These are phyloP conservation scores for Heterodera carotae DNA, from an alignment of 1,140 invertebrate genomes.

Conservation along the genomic window DNA sequence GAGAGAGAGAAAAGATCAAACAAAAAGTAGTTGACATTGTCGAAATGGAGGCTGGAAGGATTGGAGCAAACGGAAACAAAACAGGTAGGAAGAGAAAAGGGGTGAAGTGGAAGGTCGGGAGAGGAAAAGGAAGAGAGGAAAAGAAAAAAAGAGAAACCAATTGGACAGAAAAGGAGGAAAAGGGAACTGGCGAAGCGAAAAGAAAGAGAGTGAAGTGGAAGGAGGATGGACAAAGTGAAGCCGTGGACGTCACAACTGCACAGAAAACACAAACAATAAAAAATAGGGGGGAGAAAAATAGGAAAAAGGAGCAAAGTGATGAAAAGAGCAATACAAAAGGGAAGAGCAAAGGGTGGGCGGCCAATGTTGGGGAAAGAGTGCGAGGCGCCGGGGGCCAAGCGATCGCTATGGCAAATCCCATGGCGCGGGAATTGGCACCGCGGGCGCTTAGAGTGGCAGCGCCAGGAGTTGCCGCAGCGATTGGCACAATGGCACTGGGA, in stretches of 20 bases:
- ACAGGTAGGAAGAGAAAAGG: not conserved
- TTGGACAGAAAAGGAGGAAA: not conserved
- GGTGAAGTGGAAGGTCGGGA: not conserved
- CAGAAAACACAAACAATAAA: not conserved
- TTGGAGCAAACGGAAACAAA: too few species aligned
- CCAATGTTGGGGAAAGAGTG: not conserved
- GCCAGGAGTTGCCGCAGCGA: not conserved
- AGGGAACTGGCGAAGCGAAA: not conserved
- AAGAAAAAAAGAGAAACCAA: not conserved
- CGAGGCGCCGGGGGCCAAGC: not conserved
- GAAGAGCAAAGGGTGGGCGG: not conserved
- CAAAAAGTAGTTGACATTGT: too few species aligned
- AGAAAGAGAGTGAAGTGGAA: not conserved
- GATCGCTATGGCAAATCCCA: not conserved
- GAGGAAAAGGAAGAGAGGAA: not conserved
- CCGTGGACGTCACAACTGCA: too few species aligned
- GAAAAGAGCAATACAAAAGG: not conserved
- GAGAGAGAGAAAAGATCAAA: not conserved
- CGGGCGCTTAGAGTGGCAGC: not conserved
- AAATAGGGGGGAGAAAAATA: not conserved
- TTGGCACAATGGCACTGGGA: constrained; percentile 4
- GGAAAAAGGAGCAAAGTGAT: not conserved
- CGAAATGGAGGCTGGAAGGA: too few species aligned
- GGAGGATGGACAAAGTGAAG: not conserved
- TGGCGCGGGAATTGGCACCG: constrained; percentile 4